These are phyloP conservation scores for Caranx melampygus DNA, from an alignment of 2,113 vertebrate genomes.

Conservation along the genomic window DNA sequence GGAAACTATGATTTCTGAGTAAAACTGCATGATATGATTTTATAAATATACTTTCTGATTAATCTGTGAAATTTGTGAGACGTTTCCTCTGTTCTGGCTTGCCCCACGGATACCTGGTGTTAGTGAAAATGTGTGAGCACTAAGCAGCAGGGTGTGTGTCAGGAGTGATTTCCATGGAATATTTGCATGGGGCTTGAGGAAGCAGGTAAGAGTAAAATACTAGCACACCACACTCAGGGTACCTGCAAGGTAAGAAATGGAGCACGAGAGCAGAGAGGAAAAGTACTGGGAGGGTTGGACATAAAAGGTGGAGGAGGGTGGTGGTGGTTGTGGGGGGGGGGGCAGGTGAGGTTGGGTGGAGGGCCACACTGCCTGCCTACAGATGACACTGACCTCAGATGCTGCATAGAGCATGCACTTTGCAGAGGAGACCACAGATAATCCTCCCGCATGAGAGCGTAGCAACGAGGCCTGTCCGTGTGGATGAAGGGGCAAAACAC, in stretches of 20 bases:
- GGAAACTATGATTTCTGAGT: conserved; percentile 59
- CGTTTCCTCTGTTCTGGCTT: conserved; percentile 64
- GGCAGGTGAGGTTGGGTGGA: conserved; percentile 53
- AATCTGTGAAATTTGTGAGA: neutral
- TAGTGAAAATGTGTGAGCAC: conserved; percentile 59
- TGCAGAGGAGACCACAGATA: conserved; percentile 85
- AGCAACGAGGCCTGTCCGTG: conserved; percentile 79
- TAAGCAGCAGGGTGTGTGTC: conserved; percentile 38
- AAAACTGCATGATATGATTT: conserved; percentile 19
- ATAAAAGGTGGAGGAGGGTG: conserved; percentile 21
- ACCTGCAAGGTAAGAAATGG: conserved; percentile 57
- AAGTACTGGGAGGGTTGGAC: conserved; percentile 52
- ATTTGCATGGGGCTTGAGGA: conserved; percentile 63
- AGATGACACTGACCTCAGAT: conserved; percentile 86
- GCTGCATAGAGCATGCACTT: conserved; percentile 85
- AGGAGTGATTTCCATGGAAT: conserved; percentile 54
- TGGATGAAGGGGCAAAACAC: conserved; percentile 71
- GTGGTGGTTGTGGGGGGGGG: conserved; percentile 36
- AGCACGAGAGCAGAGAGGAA: conserved; percentile 23
- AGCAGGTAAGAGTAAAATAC: conserved; percentile 39
- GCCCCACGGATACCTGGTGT: conserved; percentile 29
- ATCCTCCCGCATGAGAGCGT: conserved; percentile 84
- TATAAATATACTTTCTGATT: conserved; percentile 13
- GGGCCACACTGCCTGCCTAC: conserved; percentile 66
- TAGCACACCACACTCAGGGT: conserved; percentile 53